Base-by-base conservation (phyloP, 2,888 invertebrate genomes). In the Unio pictorum region DNA sequence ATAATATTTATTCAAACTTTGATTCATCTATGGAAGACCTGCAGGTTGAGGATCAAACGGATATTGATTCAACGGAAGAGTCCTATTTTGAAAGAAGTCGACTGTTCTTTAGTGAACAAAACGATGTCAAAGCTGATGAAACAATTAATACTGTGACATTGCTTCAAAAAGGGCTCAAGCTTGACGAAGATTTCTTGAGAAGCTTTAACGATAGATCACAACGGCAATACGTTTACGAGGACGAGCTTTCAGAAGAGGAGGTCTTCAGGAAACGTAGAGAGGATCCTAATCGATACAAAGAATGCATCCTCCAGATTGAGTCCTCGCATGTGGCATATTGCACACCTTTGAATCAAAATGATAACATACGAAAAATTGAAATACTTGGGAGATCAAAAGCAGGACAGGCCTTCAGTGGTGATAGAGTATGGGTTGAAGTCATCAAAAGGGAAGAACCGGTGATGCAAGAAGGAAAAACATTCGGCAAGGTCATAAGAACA, bases 401-500 rank as follows among this genome's bases (percentile, higher is more conserved):
- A 62, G 80, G 80, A 55, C 74, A 78, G 59, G 72, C 70, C 20
- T 82, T 77, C 63, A 76, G 68, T 56, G 78, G 75, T 55, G 82
- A 82, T 62, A 72, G 73, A 67, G 82, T 81, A 26, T 72, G 79
- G 5, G 82, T 82, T 7, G 72, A 81, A 72, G 64, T 82, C 20
- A 57, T 79, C 1, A 71, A 69, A 26, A 56, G 57, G 55, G 60
- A 70, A 26, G 60, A 73, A 26, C 64, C 69, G 5, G 15, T 0
- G 15, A 45, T 4, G 15, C 23, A 67, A 30, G 64, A 65, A 30
- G 70, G 65, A 23, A 69, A 70, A 45, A 15, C 63, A 62, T 68
- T 61, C 45, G 73, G 73, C 15, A 61, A 56, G 30, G 66, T 73
- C n/a, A 18, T 70, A 23, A 66, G 69, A 23, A 26, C 66, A n/a